Base-by-base conservation (phyloP, 2,113 vertebrate species). In the Takifugu bimaculatus region DNA sequence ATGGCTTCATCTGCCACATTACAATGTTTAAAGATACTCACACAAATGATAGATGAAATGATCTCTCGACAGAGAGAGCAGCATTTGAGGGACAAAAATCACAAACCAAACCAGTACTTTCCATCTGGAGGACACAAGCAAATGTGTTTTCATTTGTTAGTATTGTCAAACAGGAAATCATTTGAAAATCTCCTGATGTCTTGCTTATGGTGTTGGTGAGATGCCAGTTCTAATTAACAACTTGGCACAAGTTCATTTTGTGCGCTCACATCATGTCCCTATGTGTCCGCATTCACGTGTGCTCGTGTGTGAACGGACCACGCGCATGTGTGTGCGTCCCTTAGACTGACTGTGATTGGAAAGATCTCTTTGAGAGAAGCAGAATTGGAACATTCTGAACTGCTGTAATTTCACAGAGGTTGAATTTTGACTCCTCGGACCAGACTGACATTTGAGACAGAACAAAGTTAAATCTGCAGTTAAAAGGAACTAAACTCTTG, bases 171-270 rank as follows among this genome's bases (percentile, higher is more conserved):
- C 35, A 11, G 35, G 9, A 39, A 39, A 9, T 9, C 11, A 39
- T 39, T 39, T 10, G 35, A 39, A 39, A 39, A 39, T 39, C 7
- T 39, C 7, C 35, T 11, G 35, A 39, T 60, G 58, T 32, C 50
- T 59, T 69, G 35, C 65, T 78, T 68, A 59, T 75, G 63, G 42
- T 13, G 52, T 13, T 63, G 68, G 35, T 1, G 0, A 50, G 44
- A 10, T 51, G 65, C 61, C 75, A 59, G 39, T 29, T 47, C 12
- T 61, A 72, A 74, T 77, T 65, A 78, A 68, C 54, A 67, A 61
- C 53, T 64, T 79, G 76, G 65, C 57, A 68, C 5, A 45, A 45
- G 14, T 13, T 45, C 4, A 13, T 13, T 32, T 32, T 32, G 2
- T 32, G 29, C 29, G 29, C 29, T 32, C 4, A 32, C 29, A 32